Evolutionary conservation across 2,113 vertebrate genomes (phyloP), one percentile per base, ranked within the genome.

Genomic region (Syngnathus typhle): DNA sequence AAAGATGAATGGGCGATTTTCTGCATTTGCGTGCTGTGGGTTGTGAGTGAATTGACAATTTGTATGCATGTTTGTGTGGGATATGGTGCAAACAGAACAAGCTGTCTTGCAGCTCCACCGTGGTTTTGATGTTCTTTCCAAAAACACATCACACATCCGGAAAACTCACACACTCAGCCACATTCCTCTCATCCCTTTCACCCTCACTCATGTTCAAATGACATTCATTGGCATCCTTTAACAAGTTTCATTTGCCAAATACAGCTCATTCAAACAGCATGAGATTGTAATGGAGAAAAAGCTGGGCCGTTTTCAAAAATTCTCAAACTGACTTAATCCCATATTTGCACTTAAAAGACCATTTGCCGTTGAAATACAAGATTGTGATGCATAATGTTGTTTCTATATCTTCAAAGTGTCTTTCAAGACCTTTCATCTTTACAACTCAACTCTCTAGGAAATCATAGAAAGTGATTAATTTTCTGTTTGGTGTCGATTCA

Each of bases 341-440:
- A 67, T 71, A 86, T 88, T 88, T 87, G 80, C 84, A 88, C 84
- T 83, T 82, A 77, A 89, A 89, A 88, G 85, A 67, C 72, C 66
- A 68, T 81, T 82, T 65, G 71, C 64, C 46, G 61, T 84, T 76
- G 77, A 84, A 85, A 88, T 82, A 85, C 75, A 78, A 73, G 81
- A 69, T 78, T 76, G 70, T 75, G 70, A 82, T 71, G 65, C 73
- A 80, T 43, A 63, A 36, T 61, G 65, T 70, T 37, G 76, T 79
- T 86, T 85, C 68, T 68, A 80, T 79, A 84, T 77, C 70, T 83
- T 87, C 80, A 88, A 85, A 87, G 83, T 83, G 61, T 76, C 37
- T 67, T 72, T 75, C 69, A 58, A 76, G 78, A 75, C 47, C 77
- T 82, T 88, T 88, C 70, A 83, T 85, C 77, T 80, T n/a, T 19